These are phyloP conservation scores for Manis crassicaudata DNA, from an alignment of 2,797 vertebrate species.

Conservation along the genomic window DNA sequence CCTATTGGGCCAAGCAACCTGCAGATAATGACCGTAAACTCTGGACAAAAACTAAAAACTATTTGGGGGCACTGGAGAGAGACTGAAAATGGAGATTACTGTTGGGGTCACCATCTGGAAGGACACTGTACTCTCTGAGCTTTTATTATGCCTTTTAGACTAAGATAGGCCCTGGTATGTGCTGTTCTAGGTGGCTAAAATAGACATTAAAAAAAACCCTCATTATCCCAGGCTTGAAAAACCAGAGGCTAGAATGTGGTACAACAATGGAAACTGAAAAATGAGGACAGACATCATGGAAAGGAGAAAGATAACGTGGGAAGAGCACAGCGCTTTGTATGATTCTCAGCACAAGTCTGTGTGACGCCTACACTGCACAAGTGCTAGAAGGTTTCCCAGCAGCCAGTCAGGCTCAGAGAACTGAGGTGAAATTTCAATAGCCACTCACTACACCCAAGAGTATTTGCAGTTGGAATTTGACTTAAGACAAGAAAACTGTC, in stretches of 20 bases:
- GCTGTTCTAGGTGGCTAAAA: not conserved
- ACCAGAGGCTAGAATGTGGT: not conserved
- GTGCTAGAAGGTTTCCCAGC: not conserved
- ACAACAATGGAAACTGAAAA: conserved; percentile 6
- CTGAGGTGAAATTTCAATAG: not conserved
- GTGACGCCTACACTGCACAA: not conserved
- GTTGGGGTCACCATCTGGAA: not conserved
- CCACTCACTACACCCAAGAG: not conserved
- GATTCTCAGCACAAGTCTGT: not conserved
- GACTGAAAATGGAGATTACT: not conserved
- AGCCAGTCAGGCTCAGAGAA: not conserved
- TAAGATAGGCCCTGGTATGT: not conserved
- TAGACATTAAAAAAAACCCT: not conserved
- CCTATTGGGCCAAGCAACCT: not conserved
- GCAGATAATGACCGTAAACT: not conserved
- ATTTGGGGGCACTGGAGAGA: not conserved
- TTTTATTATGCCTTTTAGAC: not conserved
- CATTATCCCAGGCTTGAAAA: not conserved
- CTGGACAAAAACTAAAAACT: not conserved
- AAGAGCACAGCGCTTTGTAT: not conserved
- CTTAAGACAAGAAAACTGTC: not conserved
- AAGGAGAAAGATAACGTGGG: not conserved
- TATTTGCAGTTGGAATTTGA: not conserved
- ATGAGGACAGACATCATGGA: not conserved
- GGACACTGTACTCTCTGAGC: not conserved